Base-by-base conservation (phyloP, 2,797 vertebrate genomes). In the Cirrhinus mrigala region DNA sequence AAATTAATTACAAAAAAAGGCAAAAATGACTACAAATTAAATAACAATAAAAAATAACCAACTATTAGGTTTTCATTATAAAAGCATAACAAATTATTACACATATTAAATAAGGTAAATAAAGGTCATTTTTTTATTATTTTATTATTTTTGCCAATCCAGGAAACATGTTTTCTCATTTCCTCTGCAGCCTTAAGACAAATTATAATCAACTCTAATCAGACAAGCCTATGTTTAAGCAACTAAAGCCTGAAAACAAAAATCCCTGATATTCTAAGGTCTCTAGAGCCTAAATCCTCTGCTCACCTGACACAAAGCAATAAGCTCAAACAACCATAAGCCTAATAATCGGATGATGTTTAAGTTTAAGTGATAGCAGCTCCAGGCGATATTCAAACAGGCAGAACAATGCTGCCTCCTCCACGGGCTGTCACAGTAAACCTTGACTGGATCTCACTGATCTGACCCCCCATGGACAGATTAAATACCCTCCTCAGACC, bases 301-400 rank as follows among this genome's bases (percentile, higher is more conserved):
- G 94, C 94, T 94, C 94, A 96, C 94, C 94, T 96, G 95, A 96
- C 94, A 95, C 93, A 94, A 94, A 89, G 94, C 95, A 95, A 94
- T 94, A 95, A 94, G 94, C 95, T 92, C 93, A 95, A 94, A 95
- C 94, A 95, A 95, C 93, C 86, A 78, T 96, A 96, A 96, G 94
- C 95, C 94, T 96, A 96, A 96, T 96, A 96, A 96, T 95, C 95
- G 95, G 96, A 96, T 96, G 95, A 96, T 95, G 94, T 93, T 94
- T 93, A 94, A 94, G 94, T 95, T 94, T 94, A 88, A 92, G 92
- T 73, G 94, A 95, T 94, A 94, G 93, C 88, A 94, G 95, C 95
- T 94, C 91, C 94, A 94, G 94, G 95, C 95, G 93, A 93, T 92
- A 94, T 93, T 89, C 92, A 94, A 94, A 95, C 93, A 94, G 93